Conservation (phyloP, 2,113 vertebrate species). For the Raphicerus campestris region DNA sequence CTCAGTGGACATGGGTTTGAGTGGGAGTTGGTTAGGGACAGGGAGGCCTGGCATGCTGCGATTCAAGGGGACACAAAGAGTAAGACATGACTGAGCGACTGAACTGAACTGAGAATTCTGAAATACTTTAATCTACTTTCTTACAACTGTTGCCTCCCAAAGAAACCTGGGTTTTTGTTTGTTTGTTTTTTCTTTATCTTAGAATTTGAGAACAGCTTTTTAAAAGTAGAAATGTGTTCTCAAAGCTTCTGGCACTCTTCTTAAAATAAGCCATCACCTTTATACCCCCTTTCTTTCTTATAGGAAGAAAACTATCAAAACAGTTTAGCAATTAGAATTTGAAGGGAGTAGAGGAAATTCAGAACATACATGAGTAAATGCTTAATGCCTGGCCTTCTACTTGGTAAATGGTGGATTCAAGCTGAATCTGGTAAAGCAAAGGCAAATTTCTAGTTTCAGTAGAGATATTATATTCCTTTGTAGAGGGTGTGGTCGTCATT, state of each 20-base stretch:
- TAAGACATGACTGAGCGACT: accelerated
- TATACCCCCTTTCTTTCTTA: background rate
- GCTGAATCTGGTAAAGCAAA: background rate
- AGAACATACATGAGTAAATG: background rate
- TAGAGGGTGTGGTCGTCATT: background rate
- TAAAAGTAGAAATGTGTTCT: background rate
- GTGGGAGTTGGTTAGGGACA: background rate
- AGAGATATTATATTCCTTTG: background rate
- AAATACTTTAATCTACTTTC: background rate
- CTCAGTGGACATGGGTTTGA: background rate
- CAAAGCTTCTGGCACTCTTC: background rate
- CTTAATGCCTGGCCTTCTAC: background rate
- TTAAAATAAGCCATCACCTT: background rate
- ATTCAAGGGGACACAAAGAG: background rate
- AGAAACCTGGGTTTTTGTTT: background rate
- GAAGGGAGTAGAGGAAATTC: background rate
- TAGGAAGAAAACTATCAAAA: background rate
- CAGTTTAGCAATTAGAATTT: background rate
- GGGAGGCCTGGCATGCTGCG: background rate
- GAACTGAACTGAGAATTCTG: background rate
- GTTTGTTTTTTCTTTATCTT: background rate
- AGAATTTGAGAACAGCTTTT: background rate
- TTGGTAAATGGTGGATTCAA: background rate
- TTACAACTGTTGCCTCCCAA: background rate
- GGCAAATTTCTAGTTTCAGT: background rate